A percentile compares a stretch with the other conserved stretches of the same genome.
Evolutionary conservation across 2,888 invertebrate species (phyloP).

Genomic region (Argyresthia goedartella): DNA sequence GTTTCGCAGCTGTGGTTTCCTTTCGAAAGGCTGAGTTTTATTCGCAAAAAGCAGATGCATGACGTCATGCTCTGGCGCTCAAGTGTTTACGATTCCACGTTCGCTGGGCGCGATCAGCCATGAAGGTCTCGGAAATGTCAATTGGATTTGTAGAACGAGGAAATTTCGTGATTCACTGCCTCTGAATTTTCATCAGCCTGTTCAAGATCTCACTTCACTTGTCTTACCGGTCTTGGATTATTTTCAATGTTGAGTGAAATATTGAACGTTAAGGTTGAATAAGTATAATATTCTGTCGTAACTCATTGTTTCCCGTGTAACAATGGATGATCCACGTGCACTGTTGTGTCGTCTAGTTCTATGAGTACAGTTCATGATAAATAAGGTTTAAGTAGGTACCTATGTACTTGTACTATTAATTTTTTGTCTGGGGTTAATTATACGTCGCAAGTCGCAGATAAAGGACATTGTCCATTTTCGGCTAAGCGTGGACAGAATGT

Average conservation of each 20-base stretch:
- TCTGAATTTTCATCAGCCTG: constrained; percentile 19
- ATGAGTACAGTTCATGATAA: too few species aligned
- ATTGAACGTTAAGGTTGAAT: too few species aligned
- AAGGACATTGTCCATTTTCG: too few species aligned
- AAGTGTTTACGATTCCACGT: too few species aligned
- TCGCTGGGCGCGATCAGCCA: neutral
- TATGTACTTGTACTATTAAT: neutral
- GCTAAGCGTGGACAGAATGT: too few species aligned
- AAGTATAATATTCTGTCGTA: too few species aligned
- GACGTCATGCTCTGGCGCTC: constrained; percentile 4
- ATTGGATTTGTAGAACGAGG: neutral
- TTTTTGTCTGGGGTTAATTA: neutral
- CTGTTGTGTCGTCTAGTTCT: too few species aligned
- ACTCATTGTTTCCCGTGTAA: too few species aligned
- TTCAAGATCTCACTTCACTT: too few species aligned
- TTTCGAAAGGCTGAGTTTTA: neutral
- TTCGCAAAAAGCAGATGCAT: constrained; percentile 19
- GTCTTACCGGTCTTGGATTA: too few species aligned
- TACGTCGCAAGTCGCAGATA: neutral
- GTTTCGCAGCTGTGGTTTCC: neutral
- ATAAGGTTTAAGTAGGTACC: neutral
- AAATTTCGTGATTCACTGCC: constrained; percentile 1
- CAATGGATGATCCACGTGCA: too few species aligned
- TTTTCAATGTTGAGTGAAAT: too few species aligned
- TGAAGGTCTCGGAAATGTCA: neutral